Percentiles rank a stretch among this genome's conserved stretches.
Conservation (phyloP, 2,797 vertebrate genomes). For the Poecilia wingei region DNA sequence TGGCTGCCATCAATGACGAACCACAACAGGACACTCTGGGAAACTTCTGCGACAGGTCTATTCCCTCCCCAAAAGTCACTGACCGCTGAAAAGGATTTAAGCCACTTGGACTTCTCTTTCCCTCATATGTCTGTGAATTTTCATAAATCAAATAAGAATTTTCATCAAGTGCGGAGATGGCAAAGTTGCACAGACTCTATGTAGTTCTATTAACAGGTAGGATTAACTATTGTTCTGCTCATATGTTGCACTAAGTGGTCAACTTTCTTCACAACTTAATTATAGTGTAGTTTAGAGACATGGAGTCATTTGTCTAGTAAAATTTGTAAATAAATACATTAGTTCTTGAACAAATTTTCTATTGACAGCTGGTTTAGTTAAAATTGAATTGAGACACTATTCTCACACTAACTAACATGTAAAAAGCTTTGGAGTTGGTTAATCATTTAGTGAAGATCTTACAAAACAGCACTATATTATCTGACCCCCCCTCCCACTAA, state of each 20-base stretch:
- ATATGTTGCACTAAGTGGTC: not conserved
- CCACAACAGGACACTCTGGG: constrained; percentile 28
- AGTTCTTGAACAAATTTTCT: not conserved
- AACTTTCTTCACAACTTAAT: not conserved
- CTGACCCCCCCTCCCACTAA: constrained; percentile 4
- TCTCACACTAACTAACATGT: constrained; percentile 16
- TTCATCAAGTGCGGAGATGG: constrained; percentile 64
- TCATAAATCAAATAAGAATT: constrained; percentile 30
- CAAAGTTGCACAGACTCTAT: constrained; percentile 52
- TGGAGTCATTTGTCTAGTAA: not conserved
- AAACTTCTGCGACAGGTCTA: constrained; percentile 30
- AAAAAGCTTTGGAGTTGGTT: constrained; percentile 28
- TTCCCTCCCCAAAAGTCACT: constrained; percentile 46
- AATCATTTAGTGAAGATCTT: constrained; percentile 48
- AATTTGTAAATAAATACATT: not conserved
- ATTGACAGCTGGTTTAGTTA: not conserved
- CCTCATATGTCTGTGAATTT: constrained; percentile 37
- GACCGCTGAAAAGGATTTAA: constrained; percentile 33
- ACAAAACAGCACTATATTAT: constrained; percentile 10
- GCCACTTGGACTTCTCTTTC: constrained; percentile 24
- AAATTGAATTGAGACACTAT: not conserved
- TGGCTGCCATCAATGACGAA: constrained; percentile 58
- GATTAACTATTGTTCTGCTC: constrained; percentile 9
- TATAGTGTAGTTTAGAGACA: not conserved
- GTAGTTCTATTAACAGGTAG: constrained; percentile 69